Base-by-base conservation (phyloP, 2,888 invertebrate species). In the Anaspis maculata region DNA sequence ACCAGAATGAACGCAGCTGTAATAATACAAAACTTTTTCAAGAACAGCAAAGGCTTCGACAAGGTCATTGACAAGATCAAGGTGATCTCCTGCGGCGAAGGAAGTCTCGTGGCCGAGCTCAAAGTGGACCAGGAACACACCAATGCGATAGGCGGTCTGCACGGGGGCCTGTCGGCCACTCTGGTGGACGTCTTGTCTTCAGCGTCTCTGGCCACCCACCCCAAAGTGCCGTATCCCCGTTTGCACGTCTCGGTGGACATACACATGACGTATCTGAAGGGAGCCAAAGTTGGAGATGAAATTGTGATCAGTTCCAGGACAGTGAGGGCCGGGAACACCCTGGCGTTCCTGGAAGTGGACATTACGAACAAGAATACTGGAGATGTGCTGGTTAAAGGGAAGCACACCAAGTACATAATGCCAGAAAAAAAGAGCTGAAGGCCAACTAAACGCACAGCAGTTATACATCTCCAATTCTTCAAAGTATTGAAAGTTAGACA, bases 91-190 rank as follows among this genome's bases (percentile, higher is more conserved):
- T 79, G 79, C 35, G 79, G 74, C n/a, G 68, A 79, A 46, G 91
- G 91, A 1, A 72, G 69, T 27, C 80, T 85, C 58, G 61, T 72
- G 15, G 86, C 84, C n/a, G 83, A 89, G 61, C 75, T 91, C 54
- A 74, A 72, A 48, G 79, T 92, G 0, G 73, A 70, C 1, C 68
- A 79, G 2, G 81, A 85, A 44, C 84, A 89, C 56, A 65, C 82
- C 2, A 92, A 92, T 63, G 64, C 70, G 10, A 61, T 69, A 22
- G 87, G 87, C 1, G 77, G 77, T 0, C 61, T 94, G 3, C 94
- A 94, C 57, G 92, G 92, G 2, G 94, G 90, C 3, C 77, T 87
- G 49, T 84, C 84, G 2, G 82, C 86, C 2, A 85, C 87, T 1
- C 61, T 92, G 6, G 77, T 88, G 0, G 86, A 87, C 56, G 68